phyloP scores from a whole-genome alignment of 2,113 vertebrate genomes.

The Myodes glareolus region DNA sequence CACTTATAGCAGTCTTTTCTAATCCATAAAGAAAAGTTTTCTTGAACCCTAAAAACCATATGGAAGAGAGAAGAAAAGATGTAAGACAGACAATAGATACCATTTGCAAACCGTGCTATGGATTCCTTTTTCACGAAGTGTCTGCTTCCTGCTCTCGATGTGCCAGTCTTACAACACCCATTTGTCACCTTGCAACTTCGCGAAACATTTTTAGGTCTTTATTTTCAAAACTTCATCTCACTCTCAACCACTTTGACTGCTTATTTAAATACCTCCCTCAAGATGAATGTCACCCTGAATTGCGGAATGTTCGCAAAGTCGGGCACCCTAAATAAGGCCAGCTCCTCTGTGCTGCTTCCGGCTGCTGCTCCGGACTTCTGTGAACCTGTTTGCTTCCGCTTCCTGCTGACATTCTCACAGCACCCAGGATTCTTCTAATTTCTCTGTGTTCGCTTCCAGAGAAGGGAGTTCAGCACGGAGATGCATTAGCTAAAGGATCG shows the following conservation, averaged over 20 bases:
- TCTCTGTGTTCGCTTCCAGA: not conserved
- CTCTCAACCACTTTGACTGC: conserved; percentile 43
- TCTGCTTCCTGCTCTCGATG: conserved; percentile 77
- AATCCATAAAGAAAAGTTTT: conserved; percentile 52
- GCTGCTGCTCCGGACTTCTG: conserved; percentile 32
- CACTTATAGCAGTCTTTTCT: conserved; percentile 62
- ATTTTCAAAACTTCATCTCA: conserved; percentile 68
- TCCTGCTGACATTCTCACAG: not conserved
- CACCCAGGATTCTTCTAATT: conserved; percentile 43
- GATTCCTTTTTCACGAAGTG: conserved; percentile 70
- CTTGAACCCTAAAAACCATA: conserved; percentile 63
- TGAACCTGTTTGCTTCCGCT: conserved; percentile 44
- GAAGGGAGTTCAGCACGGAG: conserved; percentile 53
- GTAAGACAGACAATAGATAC: conserved; percentile 72
- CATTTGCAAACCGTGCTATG: conserved; percentile 61
- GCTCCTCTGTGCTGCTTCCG: conserved; percentile 7
- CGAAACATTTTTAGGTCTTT: conserved; percentile 59
- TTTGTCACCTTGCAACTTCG: conserved; percentile 75
- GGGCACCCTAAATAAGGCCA: not conserved
- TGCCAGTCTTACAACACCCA: conserved; percentile 63
- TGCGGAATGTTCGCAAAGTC: not conserved
- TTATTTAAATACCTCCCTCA: conserved; percentile 52
- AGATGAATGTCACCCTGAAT: conserved; percentile 44
- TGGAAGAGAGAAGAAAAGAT: conserved; percentile 71
- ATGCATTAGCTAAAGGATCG: not conserved